Percentiles rank a stretch among this genome's conserved stretches.
phyloP scores from a whole-genome alignment of 2,113 vertebrate species.

The Aphyosemion australe region DNA sequence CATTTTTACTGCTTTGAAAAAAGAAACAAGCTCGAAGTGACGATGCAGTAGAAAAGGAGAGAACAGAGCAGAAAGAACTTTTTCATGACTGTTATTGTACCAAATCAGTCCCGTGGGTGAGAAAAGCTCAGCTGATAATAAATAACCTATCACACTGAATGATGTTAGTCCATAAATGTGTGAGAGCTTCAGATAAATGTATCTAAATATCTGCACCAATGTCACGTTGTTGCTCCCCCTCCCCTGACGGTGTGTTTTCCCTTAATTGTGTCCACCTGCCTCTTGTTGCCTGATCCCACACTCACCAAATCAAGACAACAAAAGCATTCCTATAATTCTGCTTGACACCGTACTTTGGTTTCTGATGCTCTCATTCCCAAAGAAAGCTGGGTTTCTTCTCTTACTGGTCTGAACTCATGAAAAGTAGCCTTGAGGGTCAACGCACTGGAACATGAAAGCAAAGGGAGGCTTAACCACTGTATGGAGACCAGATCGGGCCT shows the following conservation, averaged over 20 bases:
- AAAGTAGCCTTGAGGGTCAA: constrained; percentile 15
- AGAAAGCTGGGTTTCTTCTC: constrained; percentile 14
- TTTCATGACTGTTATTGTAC: not conserved
- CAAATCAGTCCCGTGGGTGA: not conserved
- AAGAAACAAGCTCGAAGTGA: not conserved
- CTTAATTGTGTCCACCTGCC: no score
- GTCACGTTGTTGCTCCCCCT: no score
- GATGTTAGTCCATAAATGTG: not conserved
- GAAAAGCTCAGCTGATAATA: not conserved
- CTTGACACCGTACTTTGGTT: not conserved
- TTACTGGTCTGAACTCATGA: constrained; percentile 15
- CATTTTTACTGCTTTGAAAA: not conserved
- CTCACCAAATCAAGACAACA: no score
- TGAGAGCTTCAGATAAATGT: not conserved
- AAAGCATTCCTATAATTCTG: not conserved
- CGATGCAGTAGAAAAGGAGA: not conserved
- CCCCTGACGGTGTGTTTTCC: no score
- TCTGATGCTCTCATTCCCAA: not conserved
- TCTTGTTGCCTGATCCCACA: no score
- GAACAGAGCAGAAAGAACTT: not conserved
- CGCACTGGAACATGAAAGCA: not conserved
- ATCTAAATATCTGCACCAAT: not conserved
- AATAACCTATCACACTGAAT: not conserved
- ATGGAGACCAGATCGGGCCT: constrained; percentile 1
- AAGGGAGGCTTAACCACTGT: constrained; percentile 4